Evolutionary conservation across 2,888 invertebrate species (phyloP), one percentile per base, ranked within the genome.

Genomic region (Tetragnatha montana): DNA sequence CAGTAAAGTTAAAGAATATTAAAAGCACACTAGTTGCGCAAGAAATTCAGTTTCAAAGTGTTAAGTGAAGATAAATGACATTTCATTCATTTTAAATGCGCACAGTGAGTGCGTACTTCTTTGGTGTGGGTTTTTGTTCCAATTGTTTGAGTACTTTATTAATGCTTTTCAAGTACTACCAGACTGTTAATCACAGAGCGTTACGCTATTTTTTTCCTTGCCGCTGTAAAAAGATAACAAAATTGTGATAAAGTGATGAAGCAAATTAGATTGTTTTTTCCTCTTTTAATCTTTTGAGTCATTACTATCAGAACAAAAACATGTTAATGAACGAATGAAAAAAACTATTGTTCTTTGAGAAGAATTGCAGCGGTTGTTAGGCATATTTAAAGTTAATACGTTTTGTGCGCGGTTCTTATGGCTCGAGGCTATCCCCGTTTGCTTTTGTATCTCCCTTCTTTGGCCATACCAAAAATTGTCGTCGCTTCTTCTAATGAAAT

Each of bases 401-500:
- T 89, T 89, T 89, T 89, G 89, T 89, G 76, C 85, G 71, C 76
- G 81, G 85, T 71, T 85, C 79, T 84, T 88, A 84, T 79, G 68
- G 85, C 89, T 85, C 22, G 21, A 71, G 89, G 89, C 89, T 70
- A 50, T 81, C 75, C 22, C 49, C 83, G 89, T 89, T 89, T 85
- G 89, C 89, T 89, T 89, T 89, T 89, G 89, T 85, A 85, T 85
- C 89, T 82, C 81, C 74, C 70, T 86, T 89, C 86, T 89, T 86
- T 76, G 89, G 85, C 68, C 68, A 71, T 51, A 74, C 69, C 86
- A 78, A 90, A 89, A 90, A 86, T 90, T 87, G 86, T 90, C 90
- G 90, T 87, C 90, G 90, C 90, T 90, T 90, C 90, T 90, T 90
- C 89, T 90, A 90, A 90, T 90, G 90, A 90, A 90, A 90, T 90